Conservation (phyloP, 2,113 vertebrate genomes). For the Lagopus muta region DNA sequence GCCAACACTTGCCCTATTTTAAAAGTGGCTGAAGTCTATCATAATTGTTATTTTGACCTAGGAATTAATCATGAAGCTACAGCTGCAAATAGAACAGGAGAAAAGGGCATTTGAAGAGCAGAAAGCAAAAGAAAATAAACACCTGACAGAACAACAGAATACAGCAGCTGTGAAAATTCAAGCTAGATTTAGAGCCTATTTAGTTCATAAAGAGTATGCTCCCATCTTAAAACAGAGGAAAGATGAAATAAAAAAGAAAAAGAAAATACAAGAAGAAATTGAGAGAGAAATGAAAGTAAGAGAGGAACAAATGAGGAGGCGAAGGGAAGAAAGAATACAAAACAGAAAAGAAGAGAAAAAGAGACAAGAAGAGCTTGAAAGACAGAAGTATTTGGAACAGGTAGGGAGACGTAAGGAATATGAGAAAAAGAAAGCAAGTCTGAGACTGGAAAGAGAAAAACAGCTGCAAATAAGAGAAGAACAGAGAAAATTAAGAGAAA, state of each 20-base stretch:
- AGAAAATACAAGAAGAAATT: conserved; percentile 47
- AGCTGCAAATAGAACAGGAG: conserved; percentile 82
- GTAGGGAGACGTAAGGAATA: conserved; percentile 66
- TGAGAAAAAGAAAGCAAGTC: conserved; percentile 72
- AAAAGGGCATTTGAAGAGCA: conserved; percentile 78
- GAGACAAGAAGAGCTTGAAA: conserved; percentile 47
- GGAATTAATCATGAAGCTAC: conserved; percentile 81
- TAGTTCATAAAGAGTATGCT: conserved; percentile 67
- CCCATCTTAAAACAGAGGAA: conserved; percentile 71
- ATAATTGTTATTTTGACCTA: conserved; percentile 64
- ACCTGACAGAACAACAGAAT: conserved; percentile 46
- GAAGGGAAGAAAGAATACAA: conserved; percentile 54
- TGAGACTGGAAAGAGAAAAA: conserved; percentile 66
- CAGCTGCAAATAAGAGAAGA: conserved; percentile 31
- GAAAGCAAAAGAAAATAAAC: conserved; percentile 73
- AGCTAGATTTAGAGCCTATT: conserved; percentile 76
- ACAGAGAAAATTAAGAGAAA: neutral
- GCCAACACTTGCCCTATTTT: neutral
- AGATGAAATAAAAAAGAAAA: conserved; percentile 69
- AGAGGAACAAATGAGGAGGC: conserved; percentile 64
- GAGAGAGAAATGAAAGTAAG: conserved; percentile 66
- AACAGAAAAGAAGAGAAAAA: conserved; percentile 56
- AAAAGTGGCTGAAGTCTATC: neutral
- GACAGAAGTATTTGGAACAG: conserved; percentile 52
- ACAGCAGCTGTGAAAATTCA: conserved; percentile 83